Conservation (phyloP, 1,140 invertebrate genomes). For the Potamilus streckersoni region DNA sequence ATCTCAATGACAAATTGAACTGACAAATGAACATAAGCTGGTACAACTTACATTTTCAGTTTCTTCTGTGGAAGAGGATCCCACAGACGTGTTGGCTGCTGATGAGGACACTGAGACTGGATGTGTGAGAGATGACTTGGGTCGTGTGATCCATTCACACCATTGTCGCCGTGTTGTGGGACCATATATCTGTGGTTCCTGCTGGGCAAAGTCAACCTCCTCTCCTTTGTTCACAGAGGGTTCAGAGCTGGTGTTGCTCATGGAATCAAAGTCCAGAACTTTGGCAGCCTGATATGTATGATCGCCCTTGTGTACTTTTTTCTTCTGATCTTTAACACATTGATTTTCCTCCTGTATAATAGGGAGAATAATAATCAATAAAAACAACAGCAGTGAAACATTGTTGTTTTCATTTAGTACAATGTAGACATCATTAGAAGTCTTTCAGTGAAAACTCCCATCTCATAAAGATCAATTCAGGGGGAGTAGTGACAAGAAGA, state of each 20-base stretch:
- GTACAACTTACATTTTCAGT: constrained; percentile 46
- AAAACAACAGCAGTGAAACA: too few species aligned
- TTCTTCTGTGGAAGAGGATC: constrained; percentile 42
- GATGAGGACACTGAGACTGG: constrained; percentile 2
- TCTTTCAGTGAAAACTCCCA: too few species aligned
- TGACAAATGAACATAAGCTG: too few species aligned
- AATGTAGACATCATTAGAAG: too few species aligned
- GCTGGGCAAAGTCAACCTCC: constrained; percentile 20
- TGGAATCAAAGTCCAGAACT: constrained; percentile 58
- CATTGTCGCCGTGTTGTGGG: constrained; percentile 80
- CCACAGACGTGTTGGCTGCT: constrained; percentile 12
- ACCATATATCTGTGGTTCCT: constrained; percentile 68
- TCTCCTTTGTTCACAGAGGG: constrained; percentile 30
- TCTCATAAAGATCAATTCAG: too few species aligned
- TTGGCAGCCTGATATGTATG: constrained; percentile 47
- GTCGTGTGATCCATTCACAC: constrained; percentile 74
- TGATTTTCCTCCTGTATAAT: constrained; percentile 1
- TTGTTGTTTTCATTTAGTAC: too few species aligned
- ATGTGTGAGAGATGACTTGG: constrained; percentile 36
- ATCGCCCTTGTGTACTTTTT: constrained; percentile 21
- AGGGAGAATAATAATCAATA: too few species aligned
- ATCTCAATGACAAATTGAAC: too few species aligned
- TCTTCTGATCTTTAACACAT: constrained; percentile 19
- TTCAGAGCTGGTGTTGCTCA: constrained; percentile 53
- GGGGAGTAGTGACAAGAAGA: too few species aligned